These are phyloP conservation scores for Pelusios castaneus DNA, from an alignment of 2,113 vertebrate species.

Conservation along the genomic window DNA sequence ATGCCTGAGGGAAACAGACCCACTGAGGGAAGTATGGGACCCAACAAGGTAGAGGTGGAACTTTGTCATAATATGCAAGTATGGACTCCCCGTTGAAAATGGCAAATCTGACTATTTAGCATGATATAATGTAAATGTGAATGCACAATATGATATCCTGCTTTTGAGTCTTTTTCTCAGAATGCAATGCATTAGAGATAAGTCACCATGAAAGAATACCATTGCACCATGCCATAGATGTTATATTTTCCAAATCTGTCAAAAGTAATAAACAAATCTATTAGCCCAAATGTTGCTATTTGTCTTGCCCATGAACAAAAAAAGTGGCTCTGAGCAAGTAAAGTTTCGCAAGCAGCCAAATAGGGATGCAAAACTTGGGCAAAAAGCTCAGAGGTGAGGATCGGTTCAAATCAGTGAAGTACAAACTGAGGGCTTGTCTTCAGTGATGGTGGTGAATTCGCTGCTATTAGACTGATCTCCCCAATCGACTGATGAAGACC, in stretches of 20 bases:
- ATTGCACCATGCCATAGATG: neutral
- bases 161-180: neutral
- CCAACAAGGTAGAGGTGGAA: no score
- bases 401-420: neutral
- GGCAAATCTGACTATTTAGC: neutral
- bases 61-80: no score
- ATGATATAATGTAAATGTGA: neutral
- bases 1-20: no score
- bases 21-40: no score
- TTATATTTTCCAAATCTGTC: neutral
- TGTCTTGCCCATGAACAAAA: neutral
- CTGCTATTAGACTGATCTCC: no score
- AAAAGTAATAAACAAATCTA: neutral
- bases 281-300: neutral
- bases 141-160: neutral
- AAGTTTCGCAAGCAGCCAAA: neutral
- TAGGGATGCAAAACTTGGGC: neutral
- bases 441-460: no score
- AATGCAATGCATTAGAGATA: fast-evolving
- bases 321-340: neutral
- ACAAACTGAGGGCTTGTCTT: no score
- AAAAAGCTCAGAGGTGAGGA: neutral
- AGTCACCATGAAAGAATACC: neutral
- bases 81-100: no score
- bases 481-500: no score